Percentiles rank a stretch among this genome's conserved stretches.
Conservation (phyloP, 1,140 invertebrate genomes). For the Drosophila murphyi region DNA sequence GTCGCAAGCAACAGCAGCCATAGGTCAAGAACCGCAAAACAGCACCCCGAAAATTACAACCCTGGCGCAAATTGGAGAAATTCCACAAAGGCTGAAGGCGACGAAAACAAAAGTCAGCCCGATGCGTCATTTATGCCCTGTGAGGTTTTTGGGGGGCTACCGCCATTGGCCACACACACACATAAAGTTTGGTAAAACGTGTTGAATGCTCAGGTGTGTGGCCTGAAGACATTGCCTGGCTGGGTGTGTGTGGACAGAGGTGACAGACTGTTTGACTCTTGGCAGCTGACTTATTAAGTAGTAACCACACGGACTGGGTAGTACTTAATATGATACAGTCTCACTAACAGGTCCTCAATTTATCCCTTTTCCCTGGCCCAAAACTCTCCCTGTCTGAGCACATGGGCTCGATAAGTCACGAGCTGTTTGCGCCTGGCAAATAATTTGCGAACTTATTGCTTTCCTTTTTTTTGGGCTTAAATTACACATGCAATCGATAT, state of each 20-base stretch:
- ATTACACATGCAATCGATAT: constrained; percentile 64
- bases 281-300: constrained; percentile 14
- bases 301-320: constrained; percentile 11
- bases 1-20: background rate
- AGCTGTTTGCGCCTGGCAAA: constrained; percentile 32
- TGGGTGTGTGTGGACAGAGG: background rate
- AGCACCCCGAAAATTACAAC: constrained; percentile 51
- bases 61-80: constrained; percentile 8
- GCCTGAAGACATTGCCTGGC: background rate
- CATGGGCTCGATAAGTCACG: constrained; percentile 24
- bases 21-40: constrained; percentile 66
- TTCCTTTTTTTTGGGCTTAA: constrained; percentile 38
- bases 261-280: constrained; percentile 20
- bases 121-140: constrained; percentile 64
- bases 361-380: background rate
- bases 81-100: constrained; percentile 34
- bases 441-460: constrained; percentile 59
- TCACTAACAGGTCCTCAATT: constrained; percentile 2
- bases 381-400: background rate
- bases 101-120: constrained; percentile 38
- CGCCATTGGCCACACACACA: background rate
- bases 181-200: constrained; percentile 29
- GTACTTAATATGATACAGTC: constrained; percentile 5
- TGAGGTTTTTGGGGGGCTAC: background rate
- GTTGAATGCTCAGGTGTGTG: constrained; percentile 31